A percentile compares a stretch with the other conserved stretches of the same genome.
Evolutionary conservation across 2,113 vertebrate genomes (phyloP).

Genomic region (Theropithecus gelada): DNA sequence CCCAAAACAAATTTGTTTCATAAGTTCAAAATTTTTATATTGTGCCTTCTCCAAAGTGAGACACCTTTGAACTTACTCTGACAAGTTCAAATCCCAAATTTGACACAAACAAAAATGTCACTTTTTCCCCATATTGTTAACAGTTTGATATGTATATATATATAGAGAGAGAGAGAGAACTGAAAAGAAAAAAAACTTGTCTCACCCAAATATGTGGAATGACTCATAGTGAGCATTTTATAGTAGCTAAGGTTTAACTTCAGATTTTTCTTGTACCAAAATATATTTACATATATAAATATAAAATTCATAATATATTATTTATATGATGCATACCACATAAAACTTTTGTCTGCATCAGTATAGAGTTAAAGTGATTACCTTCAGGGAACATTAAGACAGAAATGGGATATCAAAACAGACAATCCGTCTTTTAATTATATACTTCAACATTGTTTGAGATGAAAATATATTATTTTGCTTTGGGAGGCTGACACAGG

Average conservation of each 20-base stretch:
- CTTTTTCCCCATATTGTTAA: not conserved
- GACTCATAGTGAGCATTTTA: not conserved
- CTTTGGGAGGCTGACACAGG: no score
- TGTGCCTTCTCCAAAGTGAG: not conserved
- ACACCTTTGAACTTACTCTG: not conserved
- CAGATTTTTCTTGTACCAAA: not conserved
- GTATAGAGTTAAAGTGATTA: not conserved
- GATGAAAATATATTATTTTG: not conserved
- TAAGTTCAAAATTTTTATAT: not conserved
- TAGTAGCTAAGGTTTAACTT: not conserved
- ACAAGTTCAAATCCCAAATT: not conserved
- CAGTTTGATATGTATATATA: not conserved
- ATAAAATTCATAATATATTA: not conserved
- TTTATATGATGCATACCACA: not conserved
- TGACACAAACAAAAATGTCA: not conserved
- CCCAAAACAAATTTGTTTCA: not conserved
- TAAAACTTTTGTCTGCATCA: not conserved
- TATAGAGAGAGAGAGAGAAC: accelerated
- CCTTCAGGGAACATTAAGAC: not conserved
- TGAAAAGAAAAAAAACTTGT: not conserved
- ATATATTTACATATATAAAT: not conserved
- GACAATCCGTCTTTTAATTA: not conserved
- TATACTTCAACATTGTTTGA: not conserved
- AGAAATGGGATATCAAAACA: not conserved
- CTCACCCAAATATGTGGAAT: not conserved